A percentile compares a stretch with the other conserved stretches of the same genome.
Evolutionary conservation across 1,140 invertebrate genomes (phyloP).

Genomic region (Zaprionus davidi): DNA sequence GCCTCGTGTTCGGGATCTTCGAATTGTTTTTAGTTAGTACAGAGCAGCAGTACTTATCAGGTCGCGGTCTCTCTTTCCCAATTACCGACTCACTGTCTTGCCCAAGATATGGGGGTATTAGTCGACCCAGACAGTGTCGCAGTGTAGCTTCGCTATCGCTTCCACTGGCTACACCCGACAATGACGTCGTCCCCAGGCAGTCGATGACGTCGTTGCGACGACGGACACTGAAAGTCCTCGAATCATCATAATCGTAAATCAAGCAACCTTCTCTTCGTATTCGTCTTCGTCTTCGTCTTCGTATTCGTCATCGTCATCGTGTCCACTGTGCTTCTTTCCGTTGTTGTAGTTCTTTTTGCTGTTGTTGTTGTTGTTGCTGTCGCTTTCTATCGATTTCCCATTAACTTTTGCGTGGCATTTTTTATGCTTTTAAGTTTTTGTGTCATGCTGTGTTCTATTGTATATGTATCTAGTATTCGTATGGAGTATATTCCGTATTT

Average conservation of each 20-base stretch:
- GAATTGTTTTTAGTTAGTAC: not conserved
- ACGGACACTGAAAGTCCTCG: not conserved
- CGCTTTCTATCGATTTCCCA: conserved; percentile 67
- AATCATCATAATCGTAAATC: conserved; percentile 28
- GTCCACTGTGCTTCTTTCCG: not conserved
- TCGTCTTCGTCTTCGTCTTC: not conserved
- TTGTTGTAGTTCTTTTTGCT: conserved; percentile 10
- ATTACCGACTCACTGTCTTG: conserved; percentile 24
- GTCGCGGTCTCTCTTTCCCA: conserved; percentile 9
- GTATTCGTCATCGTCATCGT: conserved; percentile 22
- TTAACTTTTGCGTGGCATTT: conserved; percentile 76
- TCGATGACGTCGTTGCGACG: conserved; percentile 4
- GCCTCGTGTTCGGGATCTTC: conserved; percentile 17
- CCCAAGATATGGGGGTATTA: conserved; percentile 20
- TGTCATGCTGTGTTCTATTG: not conserved
- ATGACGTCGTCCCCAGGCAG: not conserved
- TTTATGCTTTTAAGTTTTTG: conserved; percentile 41
- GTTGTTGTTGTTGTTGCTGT: conserved; percentile 42
- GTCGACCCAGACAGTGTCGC: conserved; percentile 10
- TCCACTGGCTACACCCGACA: not conserved
- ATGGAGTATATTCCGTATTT: not conserved
- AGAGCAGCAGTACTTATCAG: conserved; percentile 9
- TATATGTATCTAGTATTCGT: not conserved
- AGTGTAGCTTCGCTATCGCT: not conserved
- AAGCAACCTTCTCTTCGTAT: conserved; percentile 13